Percentiles rank a stretch among this genome's conserved stretches.
Conservation (phyloP, 2,888 invertebrate species). For the Cyaniris semiargus region DNA sequence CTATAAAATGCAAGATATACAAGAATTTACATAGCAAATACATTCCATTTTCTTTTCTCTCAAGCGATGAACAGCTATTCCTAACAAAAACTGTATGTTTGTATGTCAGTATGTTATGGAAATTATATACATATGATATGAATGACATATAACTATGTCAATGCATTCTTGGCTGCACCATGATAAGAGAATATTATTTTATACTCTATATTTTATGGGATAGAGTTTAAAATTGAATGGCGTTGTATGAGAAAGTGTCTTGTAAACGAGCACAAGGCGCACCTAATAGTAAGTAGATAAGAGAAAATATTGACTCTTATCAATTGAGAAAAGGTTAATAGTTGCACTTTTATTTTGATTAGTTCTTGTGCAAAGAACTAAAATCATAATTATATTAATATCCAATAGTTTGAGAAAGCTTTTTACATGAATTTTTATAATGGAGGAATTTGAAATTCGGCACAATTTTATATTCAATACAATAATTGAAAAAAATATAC, state of each 20-base stretch:
- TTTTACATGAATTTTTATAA: too few species aligned
- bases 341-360: not conserved
- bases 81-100: not conserved
- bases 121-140: slow-evolving; percentile 9
- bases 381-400: not conserved
- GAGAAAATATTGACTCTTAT: slow-evolving; percentile 4
- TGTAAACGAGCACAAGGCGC: not conserved
- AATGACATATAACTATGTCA: slow-evolving; percentile 2
- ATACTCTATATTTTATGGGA: not conserved
- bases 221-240: not conserved
- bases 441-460: too few species aligned
- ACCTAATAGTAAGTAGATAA: slow-evolving; percentile 7
- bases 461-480: too few species aligned
- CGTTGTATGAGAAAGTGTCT: not conserved
- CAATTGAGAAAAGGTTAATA: not conserved
- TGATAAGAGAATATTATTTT: not conserved
- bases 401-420: too few species aligned
- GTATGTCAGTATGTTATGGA: slow-evolving; percentile 13
- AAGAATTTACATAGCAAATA: not conserved
- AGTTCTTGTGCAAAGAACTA: not conserved
- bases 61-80: not conserved
- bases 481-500: too few species aligned
- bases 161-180: not conserved
- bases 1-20: not conserved
- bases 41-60: not conserved